These are phyloP conservation scores for Vicugna pacos DNA, from an alignment of 2,113 vertebrate species.

Conservation along the genomic window DNA sequence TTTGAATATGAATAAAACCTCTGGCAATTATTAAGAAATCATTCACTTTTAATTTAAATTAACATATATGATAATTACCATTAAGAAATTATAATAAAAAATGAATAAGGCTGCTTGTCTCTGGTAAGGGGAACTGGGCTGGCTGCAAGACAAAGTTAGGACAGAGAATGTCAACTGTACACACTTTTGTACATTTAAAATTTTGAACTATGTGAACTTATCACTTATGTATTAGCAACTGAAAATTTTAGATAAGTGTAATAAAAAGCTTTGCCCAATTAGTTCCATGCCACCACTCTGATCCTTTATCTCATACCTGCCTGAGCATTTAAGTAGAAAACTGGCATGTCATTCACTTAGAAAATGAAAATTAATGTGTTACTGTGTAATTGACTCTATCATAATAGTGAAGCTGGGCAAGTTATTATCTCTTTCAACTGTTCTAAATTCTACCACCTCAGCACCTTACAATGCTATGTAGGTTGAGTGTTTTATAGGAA, in stretches of 20 bases:
- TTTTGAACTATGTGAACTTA: slow-evolving; percentile 4
- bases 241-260: slow-evolving; percentile 38
- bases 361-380: not conserved
- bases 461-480: not conserved
- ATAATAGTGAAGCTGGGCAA: slow-evolving; percentile 8
- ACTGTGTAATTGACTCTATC: not conserved
- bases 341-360: not conserved
- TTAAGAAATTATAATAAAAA: slow-evolving; percentile 22
- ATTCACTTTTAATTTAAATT: not conserved
- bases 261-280: slow-evolving; percentile 5
- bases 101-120: slow-evolving; percentile 6
- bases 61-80: not conserved
- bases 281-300: not conserved
- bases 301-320: not conserved
- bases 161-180: not conserved
- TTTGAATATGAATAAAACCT: slow-evolving; percentile 29
- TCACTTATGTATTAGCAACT: not conserved
- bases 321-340: slow-evolving; percentile 25
- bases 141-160: not conserved
- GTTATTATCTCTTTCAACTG: slow-evolving; percentile 19
- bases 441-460: not conserved
- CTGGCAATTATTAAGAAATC: slow-evolving; percentile 7
- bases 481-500: not conserved
- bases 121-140: not conserved
- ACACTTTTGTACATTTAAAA: not conserved